Conservation (phyloP, 2,888 invertebrate genomes). For the Beris morrisii region DNA sequence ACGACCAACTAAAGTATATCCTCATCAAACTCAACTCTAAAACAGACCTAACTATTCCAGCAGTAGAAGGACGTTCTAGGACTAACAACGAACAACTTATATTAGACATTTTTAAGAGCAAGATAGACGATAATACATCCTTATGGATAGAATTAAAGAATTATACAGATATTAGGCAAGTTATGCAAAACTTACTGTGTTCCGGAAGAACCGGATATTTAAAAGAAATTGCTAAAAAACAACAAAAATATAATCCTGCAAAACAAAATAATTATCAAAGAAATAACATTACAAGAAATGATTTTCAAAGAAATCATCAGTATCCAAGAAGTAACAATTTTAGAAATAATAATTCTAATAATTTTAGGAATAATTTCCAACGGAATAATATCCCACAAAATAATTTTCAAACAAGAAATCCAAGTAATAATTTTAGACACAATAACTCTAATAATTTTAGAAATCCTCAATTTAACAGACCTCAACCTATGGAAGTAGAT, state of each 20-base stretch:
- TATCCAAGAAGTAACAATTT: not conserved
- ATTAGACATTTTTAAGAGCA: conserved; percentile 1
- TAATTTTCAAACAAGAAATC: not conserved
- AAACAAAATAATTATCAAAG: not conserved
- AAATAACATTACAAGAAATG: not conserved
- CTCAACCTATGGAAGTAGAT: too few relatives aligned
- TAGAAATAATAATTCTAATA: not conserved
- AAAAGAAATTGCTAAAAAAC: not conserved
- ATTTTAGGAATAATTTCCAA: not conserved
- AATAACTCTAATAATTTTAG: too few relatives aligned
- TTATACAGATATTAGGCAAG: not conserved
- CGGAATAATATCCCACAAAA: not conserved
- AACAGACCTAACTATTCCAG: not conserved
- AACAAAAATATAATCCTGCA: not conserved
- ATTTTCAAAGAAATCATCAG: not conserved
- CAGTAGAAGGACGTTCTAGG: not conserved
- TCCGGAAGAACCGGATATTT: not conserved
- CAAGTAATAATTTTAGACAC: too few relatives aligned
- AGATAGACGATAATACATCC: not conserved
- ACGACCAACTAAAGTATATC: not conserved
- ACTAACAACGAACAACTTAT: not conserved
- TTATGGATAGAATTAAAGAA: not conserved
- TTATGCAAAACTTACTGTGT: not conserved
- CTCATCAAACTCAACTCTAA: not conserved
- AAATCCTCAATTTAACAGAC: too few relatives aligned